phyloP scores from a whole-genome alignment of 2,797 vertebrate species.

The Hirundo rustica region DNA sequence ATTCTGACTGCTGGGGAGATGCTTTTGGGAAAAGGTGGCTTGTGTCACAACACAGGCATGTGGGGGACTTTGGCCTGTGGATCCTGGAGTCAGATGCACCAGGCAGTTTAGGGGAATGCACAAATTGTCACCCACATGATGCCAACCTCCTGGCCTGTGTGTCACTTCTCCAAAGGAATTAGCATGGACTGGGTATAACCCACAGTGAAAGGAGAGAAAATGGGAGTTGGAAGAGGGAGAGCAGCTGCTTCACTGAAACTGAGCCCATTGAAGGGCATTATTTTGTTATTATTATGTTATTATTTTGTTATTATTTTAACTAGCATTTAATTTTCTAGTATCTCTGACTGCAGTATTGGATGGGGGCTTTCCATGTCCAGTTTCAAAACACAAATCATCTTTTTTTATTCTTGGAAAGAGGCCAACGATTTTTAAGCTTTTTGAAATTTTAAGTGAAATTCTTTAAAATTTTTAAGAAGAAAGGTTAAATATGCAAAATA shows the following conservation, averaged over 20 bases:
- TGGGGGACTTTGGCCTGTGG: neutral
- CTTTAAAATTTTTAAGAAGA: neutral
- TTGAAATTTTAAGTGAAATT: neutral
- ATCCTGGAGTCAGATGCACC: neutral
- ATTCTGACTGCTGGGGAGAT: neutral
- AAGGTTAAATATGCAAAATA: neutral
- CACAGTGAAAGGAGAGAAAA: neutral
- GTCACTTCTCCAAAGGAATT: neutral
- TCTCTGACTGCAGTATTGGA: neutral
- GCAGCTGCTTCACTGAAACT: neutral
- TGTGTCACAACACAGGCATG: neutral
- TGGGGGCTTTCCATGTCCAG: neutral
- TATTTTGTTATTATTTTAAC: neutral
- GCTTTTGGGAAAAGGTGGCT: neutral
- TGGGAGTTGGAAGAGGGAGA: neutral
- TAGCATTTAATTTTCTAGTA: neutral
- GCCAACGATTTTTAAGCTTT: neutral
- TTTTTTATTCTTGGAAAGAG: neutral
- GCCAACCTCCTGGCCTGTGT: neutral
- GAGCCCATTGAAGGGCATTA: neutral
- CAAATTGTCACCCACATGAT: neutral
- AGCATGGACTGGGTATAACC: neutral
- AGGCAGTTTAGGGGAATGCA: neutral
- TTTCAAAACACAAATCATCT: neutral
- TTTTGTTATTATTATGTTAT: neutral